Evolutionary conservation across 2,113 vertebrate species (phyloP).

Genomic region (Mus pahari): DNA sequence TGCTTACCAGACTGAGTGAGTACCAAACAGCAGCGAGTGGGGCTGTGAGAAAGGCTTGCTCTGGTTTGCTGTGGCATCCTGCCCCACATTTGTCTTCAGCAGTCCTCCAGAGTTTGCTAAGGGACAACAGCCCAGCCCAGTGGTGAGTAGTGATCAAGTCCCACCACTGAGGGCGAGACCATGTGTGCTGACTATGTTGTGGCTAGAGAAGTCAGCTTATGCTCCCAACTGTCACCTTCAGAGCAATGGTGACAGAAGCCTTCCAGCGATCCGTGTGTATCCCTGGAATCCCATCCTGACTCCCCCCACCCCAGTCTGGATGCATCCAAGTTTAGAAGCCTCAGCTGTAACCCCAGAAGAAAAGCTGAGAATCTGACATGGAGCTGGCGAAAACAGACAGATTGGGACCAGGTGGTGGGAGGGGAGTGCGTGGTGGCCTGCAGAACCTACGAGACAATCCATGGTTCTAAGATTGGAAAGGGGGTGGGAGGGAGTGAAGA

Average conservation of each 20-base stretch:
- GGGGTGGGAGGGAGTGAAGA: neutral
- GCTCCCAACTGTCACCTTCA: neutral
- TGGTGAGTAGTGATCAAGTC: rapidly evolving
- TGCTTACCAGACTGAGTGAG: neutral
- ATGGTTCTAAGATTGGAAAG: neutral
- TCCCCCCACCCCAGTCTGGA: neutral
- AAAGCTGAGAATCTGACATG: neutral
- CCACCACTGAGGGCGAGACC: neutral
- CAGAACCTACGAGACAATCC: neutral
- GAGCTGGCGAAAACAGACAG: neutral
- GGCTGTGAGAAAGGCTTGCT: too few species aligned
- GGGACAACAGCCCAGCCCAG: too few species aligned
- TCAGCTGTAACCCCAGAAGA: neutral
- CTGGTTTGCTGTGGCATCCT: neutral
- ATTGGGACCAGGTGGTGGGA: rapidly evolving
- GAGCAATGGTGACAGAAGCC: neutral
- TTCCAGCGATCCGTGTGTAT: rapidly evolving
- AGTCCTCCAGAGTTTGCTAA: too few species aligned
- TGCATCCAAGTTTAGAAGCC: neutral
- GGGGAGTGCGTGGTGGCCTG: neutral
- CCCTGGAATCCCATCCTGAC: neutral
- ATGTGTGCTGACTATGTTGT: rapidly evolving
- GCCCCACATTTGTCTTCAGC: neutral
- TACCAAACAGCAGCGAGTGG: neutral
- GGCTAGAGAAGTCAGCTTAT: neutral